A percentile compares a stretch with the other conserved stretches of the same genome.
Evolutionary conservation across 2,888 invertebrate genomes (phyloP).

Genomic region (Conus canariensis): DNA sequence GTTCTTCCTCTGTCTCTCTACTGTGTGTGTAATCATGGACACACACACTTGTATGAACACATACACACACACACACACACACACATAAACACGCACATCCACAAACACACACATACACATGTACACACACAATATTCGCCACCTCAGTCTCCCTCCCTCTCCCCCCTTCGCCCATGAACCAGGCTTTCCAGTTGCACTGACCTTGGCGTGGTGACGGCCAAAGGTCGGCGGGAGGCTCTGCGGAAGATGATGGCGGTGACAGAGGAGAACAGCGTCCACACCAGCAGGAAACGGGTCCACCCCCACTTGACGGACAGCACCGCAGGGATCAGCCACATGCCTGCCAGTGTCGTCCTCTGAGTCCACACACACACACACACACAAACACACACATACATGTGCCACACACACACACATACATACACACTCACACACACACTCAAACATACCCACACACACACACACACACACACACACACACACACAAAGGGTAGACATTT

Average conservation of each 20-base stretch:
- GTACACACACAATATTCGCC: too few relatives aligned
- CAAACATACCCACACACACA: neutral
- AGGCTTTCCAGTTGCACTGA: conserved; percentile 77
- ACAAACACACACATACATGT: too few relatives aligned
- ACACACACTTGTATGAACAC: too few relatives aligned
- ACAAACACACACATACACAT: too few relatives aligned
- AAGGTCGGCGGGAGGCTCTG: conserved; percentile 91
- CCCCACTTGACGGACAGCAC: conserved; percentile 85
- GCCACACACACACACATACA: neutral
- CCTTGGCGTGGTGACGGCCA: conserved; percentile 96
- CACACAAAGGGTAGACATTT: neutral
- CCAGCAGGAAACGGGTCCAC: conserved; percentile 95
- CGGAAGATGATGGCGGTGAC: conserved; percentile 91
- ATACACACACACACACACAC: too few relatives aligned
- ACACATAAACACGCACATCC: too few relatives aligned
- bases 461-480: neutral
- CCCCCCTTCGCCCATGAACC: neutral
- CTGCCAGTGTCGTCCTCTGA: conserved; percentile 91
- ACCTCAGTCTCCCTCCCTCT: neutral
- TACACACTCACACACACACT: neutral
- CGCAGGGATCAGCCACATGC: conserved; percentile 97
- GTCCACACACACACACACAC: too few relatives aligned
- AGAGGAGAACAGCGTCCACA: conserved; percentile 93
- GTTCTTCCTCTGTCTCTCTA: too few relatives aligned
- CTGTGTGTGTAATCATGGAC: too few relatives aligned